Conservation (phyloP, 2,113 vertebrate species). For the Leiothrix lutea region DNA sequence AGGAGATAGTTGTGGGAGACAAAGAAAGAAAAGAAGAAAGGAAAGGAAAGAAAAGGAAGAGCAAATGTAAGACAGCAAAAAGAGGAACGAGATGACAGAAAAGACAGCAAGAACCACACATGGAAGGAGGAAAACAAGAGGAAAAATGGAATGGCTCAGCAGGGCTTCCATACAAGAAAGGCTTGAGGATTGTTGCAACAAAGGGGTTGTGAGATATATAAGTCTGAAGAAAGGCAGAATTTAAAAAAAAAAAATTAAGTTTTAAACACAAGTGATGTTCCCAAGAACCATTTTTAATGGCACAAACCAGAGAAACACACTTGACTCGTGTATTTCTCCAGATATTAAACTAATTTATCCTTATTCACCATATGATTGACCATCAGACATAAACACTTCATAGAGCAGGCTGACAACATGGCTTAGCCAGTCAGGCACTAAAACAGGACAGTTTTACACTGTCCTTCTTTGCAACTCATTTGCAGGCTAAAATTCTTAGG, state of each 20-base stretch:
- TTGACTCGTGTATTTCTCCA: background rate
- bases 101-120: slow-evolving; percentile 20
- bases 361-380: fast-evolving
- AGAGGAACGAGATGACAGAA: background rate
- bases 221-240: slow-evolving; percentile 32
- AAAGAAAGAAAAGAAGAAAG: background rate
- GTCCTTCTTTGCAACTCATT: background rate
- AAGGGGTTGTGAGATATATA: background rate
- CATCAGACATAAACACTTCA: background rate
- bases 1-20: slow-evolving; percentile 63
- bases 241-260: background rate
- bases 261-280: slow-evolving; percentile 35
- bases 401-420: background rate
- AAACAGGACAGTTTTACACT: background rate
- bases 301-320: background rate
- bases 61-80: background rate
- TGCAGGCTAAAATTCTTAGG: slow-evolving; percentile 19
- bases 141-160: slow-evolving; percentile 40
- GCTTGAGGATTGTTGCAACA: background rate
- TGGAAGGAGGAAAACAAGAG: slow-evolving; percentile 43
- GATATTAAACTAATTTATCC: background rate
- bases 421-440: background rate
- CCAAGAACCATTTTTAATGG: background rate
- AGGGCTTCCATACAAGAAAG: background rate
- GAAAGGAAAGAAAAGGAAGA: background rate